Evolutionary conservation across 1,140 invertebrate genomes (phyloP).

Genomic region (Eciton burchellii): DNA sequence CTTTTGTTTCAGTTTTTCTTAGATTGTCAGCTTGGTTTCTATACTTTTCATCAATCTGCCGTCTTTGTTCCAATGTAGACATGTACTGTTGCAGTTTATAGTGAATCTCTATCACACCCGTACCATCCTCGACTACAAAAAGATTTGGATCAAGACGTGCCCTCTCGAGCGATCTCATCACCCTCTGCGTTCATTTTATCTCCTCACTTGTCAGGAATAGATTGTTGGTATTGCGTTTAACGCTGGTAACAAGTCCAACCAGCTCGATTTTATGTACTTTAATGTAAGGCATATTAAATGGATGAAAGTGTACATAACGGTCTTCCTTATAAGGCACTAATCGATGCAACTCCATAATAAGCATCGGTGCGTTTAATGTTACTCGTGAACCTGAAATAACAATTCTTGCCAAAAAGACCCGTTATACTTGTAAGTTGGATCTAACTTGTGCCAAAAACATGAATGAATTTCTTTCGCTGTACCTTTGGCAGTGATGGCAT

Average conservation of each 20-base stretch:
- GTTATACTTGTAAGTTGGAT: background rate
- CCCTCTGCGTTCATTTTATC: background rate
- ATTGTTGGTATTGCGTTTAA: background rate
- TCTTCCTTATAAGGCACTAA: conserved; percentile 36
- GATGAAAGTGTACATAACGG: conserved; percentile 14
- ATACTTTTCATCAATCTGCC: conserved; percentile 14
- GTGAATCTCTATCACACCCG: conserved; percentile 1
- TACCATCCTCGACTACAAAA: conserved; percentile 43
- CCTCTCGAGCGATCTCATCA: background rate
- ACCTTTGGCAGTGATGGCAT: background rate
- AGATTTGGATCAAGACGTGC: background rate
- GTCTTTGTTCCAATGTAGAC: conserved; percentile 1
- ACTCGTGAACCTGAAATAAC: conserved; percentile 18
- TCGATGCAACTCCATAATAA: conserved; percentile 28
- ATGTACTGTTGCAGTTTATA: conserved; percentile 11
- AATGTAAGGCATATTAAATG: conserved; percentile 32
- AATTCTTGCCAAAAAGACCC: background rate
- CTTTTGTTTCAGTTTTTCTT: background rate
- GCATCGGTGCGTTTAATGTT: conserved; percentile 8
- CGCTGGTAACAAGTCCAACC: background rate
- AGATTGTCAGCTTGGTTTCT: background rate
- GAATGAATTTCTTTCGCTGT: background rate
- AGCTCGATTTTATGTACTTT: conserved; percentile 41
- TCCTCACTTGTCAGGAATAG: conserved; percentile 31
- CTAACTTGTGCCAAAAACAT: background rate